Percentiles rank a stretch among this genome's conserved stretches.
Evolutionary conservation across 2,888 invertebrate genomes (phyloP).

Genomic region (Eristalis intricaria): DNA sequence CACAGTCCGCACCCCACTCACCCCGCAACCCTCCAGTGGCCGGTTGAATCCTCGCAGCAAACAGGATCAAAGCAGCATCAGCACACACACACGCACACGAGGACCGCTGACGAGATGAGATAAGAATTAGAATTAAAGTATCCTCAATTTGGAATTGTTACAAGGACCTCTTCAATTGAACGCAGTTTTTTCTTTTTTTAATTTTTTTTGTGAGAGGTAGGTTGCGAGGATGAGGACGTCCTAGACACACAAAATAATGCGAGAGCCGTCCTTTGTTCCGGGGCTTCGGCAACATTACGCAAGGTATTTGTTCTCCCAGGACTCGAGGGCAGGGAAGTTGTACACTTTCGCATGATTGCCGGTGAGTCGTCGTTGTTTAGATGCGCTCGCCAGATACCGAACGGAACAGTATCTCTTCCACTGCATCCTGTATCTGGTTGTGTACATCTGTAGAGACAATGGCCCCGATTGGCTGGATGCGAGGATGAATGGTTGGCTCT

Average conservation of each 20-base stretch:
- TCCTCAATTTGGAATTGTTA: conserved; percentile 66
- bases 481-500: conserved; percentile 14
- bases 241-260: conserved; percentile 33
- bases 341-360: conserved; percentile 62
- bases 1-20: conserved; percentile 13
- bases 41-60: conserved; percentile 1
- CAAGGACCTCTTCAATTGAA: conserved; percentile 34
- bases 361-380: conserved; percentile 28
- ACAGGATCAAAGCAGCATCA: conserved; percentile 58
- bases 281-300: conserved; percentile 35
- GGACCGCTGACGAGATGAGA: conserved; percentile 50
- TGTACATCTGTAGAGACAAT: conserved; percentile 35
- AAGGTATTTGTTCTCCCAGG: conserved; percentile 44
- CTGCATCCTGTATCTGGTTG: conserved; percentile 42
- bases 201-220: background rate
- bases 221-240: conserved; percentile 26
- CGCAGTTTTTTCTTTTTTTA: background rate
- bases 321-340: conserved; percentile 65
- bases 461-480: conserved; percentile 5
- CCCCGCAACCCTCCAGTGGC: too few species aligned
- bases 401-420: background rate
- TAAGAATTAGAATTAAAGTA: conserved; percentile 71
- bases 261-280: conserved; percentile 43
- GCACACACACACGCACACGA: conserved; percentile 3
- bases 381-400: conserved; percentile 20